Evolutionary conservation across 1,140 invertebrate species (phyloP), one percentile per base, ranked within the genome.

Genomic region (Sycophila sp.): DNA sequence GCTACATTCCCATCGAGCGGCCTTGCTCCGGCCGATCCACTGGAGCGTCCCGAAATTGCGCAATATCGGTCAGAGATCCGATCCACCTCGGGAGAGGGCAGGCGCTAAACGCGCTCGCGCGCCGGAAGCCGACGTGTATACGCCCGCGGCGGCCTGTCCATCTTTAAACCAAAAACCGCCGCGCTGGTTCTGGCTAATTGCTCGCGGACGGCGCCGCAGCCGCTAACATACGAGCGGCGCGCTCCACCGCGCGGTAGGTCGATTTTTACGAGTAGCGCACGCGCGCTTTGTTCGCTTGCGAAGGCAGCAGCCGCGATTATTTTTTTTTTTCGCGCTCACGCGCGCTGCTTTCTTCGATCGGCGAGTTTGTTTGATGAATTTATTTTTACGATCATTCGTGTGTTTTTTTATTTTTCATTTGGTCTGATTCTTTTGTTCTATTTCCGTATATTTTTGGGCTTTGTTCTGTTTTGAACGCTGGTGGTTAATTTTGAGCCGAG

Each of bases 321-420:
- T 42, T 42, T 42, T n/a, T n/a, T n/a, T 49, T 65, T 65, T 65
- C 47, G 53, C 47, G 62, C 40, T 53, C 40, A 53, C n/a, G 24
- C 45, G 24, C 62, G 3, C 26, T 38, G 24, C 63, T 28, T 56
- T 66, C 56, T 47, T 56, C n/a, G 24, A 30, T 45, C 45, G 24
- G 36, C 51, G 51, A 64, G 38, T 64, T 64, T 47, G 49, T 34
- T 32, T 32, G 17, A 30, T 51, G 28, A 55, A 56, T 56, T 22
- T 36, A n/a, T n/a, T n/a, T n/a, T n/a, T n/a, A n/a, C n/a, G n/a
- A n/a, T n/a, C n/a, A n/a, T n/a, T n/a, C n/a, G n/a, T n/a, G n/a
- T n/a, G n/a, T n/a, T n/a, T n/a, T n/a, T n/a, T n/a, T n/a, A n/a
- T n/a, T n/a, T n/a, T n/a, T n/a, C n/a, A n/a, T n/a, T n/a, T n/a